A percentile compares a stretch with the other conserved stretches of the same genome.
These are phyloP conservation scores for Morone chrysops DNA, from an alignment of 2,113 vertebrate genomes.

Conservation along the genomic window DNA sequence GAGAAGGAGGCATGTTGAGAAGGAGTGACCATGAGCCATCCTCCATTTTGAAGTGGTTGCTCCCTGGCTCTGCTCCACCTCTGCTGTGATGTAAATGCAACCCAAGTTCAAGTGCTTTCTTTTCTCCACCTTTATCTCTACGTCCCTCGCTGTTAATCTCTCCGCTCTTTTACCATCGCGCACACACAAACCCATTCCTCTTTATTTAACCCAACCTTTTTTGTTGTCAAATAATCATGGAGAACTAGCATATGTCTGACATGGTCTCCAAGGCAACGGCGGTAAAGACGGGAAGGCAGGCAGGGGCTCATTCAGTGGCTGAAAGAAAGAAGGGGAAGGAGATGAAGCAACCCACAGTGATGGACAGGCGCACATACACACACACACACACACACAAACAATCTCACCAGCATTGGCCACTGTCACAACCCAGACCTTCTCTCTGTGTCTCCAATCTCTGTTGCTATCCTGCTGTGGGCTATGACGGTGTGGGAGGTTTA, in stretches of 20 bases:
- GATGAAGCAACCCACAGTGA: conserved; percentile 73
- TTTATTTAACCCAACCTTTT: conserved; percentile 85
- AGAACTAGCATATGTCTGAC: conserved; percentile 87
- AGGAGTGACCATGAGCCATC: conserved; percentile 50
- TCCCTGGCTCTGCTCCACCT: conserved; percentile 53
- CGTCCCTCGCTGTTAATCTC: conserved; percentile 40
- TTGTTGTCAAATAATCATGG: conserved; percentile 88
- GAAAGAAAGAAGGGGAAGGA: conserved; percentile 79
- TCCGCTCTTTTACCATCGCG: conserved; percentile 41
- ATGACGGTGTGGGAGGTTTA: conserved; percentile 34
- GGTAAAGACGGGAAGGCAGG: conserved; percentile 84
- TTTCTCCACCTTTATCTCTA: conserved; percentile 59
- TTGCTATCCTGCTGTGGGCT: conserved; percentile 53
- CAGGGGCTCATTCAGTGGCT: conserved; percentile 83
- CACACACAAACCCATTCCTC: conserved; percentile 53
- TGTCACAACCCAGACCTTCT: conserved; percentile 59
- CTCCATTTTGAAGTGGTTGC: conserved; percentile 69
- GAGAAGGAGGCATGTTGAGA: conserved; percentile 3
- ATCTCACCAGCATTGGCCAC: conserved; percentile 54
- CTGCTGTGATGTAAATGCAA: conserved; percentile 51
- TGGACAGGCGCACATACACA: conserved; percentile 13
- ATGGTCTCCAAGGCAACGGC: conserved; percentile 86
- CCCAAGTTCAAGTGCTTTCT: conserved; percentile 73
- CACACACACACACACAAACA: conserved; percentile 32
- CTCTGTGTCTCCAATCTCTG: conserved; percentile 64